Base-by-base conservation (phyloP, 2,797 vertebrate species). In the Schizothorax lantsangensis region DNA sequence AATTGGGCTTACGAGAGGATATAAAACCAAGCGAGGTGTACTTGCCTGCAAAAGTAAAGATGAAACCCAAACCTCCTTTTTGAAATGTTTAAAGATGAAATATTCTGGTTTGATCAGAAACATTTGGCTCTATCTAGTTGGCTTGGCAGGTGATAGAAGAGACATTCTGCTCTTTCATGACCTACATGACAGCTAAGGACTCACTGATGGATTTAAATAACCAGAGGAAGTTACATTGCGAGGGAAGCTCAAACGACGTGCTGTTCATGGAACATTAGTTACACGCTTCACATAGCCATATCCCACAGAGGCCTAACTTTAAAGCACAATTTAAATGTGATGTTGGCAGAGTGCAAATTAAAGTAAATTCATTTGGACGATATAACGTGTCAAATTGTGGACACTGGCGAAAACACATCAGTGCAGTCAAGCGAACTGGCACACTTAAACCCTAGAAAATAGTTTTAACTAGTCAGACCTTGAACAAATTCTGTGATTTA, bases 171-270 rank as follows among this genome's bases (percentile, higher is more conserved):
- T 88, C 74, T 52, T 84, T 77, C 75, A 68, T 64, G 84, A 84
- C 88, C 89, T 83, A 73, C 59, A 57, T 57, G 75, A 72, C 59
- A 80, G 84, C 84, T 88, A 66, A 88, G 86, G 75, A 66, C 69
- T 86, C 78, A 62, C 59, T 86, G 89, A 90, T 74, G 78, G 81
- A 85, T 89, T 86, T 72, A 81, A 85, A 49, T 75, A 83, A 79
- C 71, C 81, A 33, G 47, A 45, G 80, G 36, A 30, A 71, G 80
- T 57, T 84, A 57, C 86, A 77, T 52, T 14, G 72, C 40, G 45
- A 79, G 33, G 79, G 43, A 80, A 74, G 33, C 43, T 75, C 59
- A 40, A 85, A 83, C 33, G 52, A 81, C 19, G 52, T 19, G 69
- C 79, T 54, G 15, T 79, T 87, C 77, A 86, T 23, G 36, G 79